These are phyloP conservation scores for Abrostola tripartita DNA, from an alignment of 2,888 invertebrate genomes.

Conservation along the genomic window DNA sequence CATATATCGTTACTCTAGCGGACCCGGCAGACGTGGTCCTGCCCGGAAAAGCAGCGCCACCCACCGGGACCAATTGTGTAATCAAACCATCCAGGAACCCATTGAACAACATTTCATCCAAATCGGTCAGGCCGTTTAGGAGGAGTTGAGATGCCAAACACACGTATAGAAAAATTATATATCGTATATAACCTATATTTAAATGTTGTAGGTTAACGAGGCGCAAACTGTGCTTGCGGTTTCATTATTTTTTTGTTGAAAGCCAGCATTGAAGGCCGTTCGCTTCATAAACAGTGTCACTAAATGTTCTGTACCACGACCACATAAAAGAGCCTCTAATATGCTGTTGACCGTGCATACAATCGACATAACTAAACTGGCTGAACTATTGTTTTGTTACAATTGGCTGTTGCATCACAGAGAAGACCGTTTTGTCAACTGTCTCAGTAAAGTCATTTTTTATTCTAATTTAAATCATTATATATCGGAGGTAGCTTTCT, in stretches of 20 bases:
- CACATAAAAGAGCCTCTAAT: constrained; percentile 1
- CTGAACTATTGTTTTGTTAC: constrained; percentile 4
- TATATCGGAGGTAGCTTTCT: background rate
- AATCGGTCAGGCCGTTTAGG: no score
- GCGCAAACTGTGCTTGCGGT: no score
- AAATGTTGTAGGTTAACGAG: no score
- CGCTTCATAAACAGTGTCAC: background rate
- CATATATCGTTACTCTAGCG: no score
- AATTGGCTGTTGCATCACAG: constrained; percentile 7
- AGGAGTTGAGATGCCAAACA: no score
- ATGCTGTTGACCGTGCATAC: constrained; percentile 1
- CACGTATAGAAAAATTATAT: no score
- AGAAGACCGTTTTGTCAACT: background rate
- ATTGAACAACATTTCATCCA: no score
- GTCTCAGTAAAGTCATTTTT: background rate
- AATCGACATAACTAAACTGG: constrained; percentile 6
- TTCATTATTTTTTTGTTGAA: background rate
- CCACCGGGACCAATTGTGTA: no score
- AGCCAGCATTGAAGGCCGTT: background rate
- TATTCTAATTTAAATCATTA: background rate
- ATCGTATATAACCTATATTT: no score
- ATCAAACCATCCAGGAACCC: no score
- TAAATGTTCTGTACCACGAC: background rate
- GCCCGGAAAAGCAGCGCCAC: no score
- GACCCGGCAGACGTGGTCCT: no score